Evolutionary conservation across 2,797 vertebrate species (phyloP), one percentile per base, ranked within the genome.

Genomic region (Bradypodion pumilum): DNA sequence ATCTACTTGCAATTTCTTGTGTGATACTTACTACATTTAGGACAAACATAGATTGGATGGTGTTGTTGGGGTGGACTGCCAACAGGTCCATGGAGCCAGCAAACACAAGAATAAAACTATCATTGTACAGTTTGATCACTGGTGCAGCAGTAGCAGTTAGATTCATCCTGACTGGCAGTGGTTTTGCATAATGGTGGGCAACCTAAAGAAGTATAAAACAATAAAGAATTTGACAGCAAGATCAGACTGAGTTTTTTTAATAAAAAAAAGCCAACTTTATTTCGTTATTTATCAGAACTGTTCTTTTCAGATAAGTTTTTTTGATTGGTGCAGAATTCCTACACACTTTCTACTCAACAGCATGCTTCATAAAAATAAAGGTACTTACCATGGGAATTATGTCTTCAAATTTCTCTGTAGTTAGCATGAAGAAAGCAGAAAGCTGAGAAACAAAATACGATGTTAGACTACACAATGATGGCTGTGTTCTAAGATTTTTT

Each of bases 331-430:
- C 35, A 69, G 62, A 32, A 63, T 65, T 46, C 40, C 13, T 27
- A 37, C 27, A 80, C 10, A 60, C 12, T 19, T 70, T 80, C 68
- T 35, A 19, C 35, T 42, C 19, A 32, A 70, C 25, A 69, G 1
- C 13, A 49, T 62, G 21, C 59, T 84, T 59, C 13, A 2, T 78
- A 56, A 13, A 83, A 80, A 4, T 81, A 79, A 83, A 37, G 25
- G 63, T 56, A 92, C 95, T 94, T 69, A 96, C 95, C 90, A 85
- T 91, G 60, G 95, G 93, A 25, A 95, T 91, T 32, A 95, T 60
- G 3, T 69, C 95, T 84, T 93, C 88, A 89, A 96, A 63, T 46
- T 90, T 91, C 89, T 94, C 92, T 10, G 93, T 93, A 49, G 92
- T 95, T 88, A 91, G 91, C 70, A 89, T 83, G 52, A 95, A 91